These are phyloP conservation scores for Drosophila persimilis DNA, from an alignment of 1,140 invertebrate species.

Conservation along the genomic window DNA sequence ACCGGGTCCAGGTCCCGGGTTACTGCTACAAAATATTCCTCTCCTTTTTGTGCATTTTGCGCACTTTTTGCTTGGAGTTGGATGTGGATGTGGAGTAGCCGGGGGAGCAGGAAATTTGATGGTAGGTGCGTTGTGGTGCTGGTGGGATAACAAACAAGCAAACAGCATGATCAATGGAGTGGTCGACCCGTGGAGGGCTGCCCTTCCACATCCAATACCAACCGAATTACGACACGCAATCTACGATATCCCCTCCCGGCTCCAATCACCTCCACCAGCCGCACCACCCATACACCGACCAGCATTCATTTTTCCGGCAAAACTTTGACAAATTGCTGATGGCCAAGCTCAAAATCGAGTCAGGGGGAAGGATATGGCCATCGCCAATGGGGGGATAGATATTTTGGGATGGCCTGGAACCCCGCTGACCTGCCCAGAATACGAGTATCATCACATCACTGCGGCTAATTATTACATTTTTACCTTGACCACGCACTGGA, in stretches of 20 bases:
- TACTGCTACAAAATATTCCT: conserved; percentile 1
- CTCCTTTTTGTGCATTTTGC: conserved; percentile 32
- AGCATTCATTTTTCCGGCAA: conserved; percentile 49
- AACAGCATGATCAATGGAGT: conserved; percentile 54
- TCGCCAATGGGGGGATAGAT: not conserved
- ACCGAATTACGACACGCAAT: too few species aligned
- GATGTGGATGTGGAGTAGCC: not conserved
- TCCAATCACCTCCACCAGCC: too few species aligned
- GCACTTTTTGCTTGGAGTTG: conserved; percentile 34
- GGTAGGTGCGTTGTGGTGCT: not conserved
- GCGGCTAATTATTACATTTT: conserved; percentile 70
- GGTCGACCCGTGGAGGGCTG: conserved; percentile 21
- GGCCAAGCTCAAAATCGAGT: conserved; percentile 46
- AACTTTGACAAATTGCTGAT: conserved; percentile 69
- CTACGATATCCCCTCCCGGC: too few species aligned
- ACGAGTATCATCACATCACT: conserved; percentile 49
- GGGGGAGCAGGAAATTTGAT: not conserved
- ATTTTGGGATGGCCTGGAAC: not conserved
- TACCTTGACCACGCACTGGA: conserved; percentile 38
- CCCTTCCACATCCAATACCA: not conserved
- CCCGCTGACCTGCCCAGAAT: conserved; percentile 6
- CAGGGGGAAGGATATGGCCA: conserved; percentile 1
- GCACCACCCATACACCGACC: conserved; percentile 15
- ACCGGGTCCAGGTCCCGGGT: not conserved
- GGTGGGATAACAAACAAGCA: conserved; percentile 33